These are phyloP conservation scores for Catocala fraxini DNA, from an alignment of 2,888 invertebrate species.

Conservation along the genomic window DNA sequence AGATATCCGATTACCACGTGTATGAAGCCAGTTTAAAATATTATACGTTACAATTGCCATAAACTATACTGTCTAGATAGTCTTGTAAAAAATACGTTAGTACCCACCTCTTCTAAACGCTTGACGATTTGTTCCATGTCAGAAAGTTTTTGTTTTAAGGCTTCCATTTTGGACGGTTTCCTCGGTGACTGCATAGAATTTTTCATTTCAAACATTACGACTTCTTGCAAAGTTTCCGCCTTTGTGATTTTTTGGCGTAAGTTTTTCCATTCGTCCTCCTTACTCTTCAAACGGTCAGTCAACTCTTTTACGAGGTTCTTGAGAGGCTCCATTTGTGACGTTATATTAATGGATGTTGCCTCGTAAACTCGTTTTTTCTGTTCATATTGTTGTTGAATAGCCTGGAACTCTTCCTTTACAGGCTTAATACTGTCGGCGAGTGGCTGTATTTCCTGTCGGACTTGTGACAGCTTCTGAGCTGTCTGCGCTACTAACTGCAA, in stretches of 20 bases:
- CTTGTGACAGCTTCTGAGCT: constrained; percentile 83
- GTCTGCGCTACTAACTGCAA: constrained; percentile 89
- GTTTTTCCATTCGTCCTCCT: constrained; percentile 86
- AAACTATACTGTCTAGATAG: too few species aligned
- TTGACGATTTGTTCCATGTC: constrained; percentile 88
- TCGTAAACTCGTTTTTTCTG: constrained; percentile 91
- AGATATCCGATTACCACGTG: too few species aligned
- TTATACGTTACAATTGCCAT: too few species aligned
- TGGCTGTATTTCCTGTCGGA: constrained; percentile 82
- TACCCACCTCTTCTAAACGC: constrained; percentile 77
- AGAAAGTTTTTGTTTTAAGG: constrained; percentile 87
- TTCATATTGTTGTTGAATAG: constrained; percentile 89
- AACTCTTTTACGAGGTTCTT: constrained; percentile 85
- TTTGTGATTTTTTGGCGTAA: constrained; percentile 86
- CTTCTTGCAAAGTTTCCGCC: constrained; percentile 85
- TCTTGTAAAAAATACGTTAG: constrained; percentile 8
- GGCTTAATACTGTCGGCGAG: constrained; percentile 88
- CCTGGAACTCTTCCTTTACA: constrained; percentile 89
- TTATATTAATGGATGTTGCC: constrained; percentile 87
- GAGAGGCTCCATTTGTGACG: constrained; percentile 86
- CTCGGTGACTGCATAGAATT: constrained; percentile 84
- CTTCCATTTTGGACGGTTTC: constrained; percentile 88
- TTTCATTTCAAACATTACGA: constrained; percentile 84
- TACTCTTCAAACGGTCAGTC: constrained; percentile 82
- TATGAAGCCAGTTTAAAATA: too few species aligned